Conservation (phyloP, 2,888 invertebrate species). For the Oligia strigilis region DNA sequence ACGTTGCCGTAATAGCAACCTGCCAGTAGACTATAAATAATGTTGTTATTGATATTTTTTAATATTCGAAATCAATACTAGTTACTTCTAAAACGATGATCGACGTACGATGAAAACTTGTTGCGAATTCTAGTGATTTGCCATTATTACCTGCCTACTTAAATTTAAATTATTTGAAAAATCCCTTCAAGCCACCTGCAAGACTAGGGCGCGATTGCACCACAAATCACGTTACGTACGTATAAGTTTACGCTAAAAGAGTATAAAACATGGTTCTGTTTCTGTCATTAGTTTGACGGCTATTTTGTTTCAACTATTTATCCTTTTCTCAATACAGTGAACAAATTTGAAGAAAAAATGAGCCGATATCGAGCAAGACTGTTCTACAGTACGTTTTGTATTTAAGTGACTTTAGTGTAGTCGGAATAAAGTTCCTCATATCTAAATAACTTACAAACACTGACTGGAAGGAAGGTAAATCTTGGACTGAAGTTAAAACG, state of each 20-base stretch:
- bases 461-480: not conserved
- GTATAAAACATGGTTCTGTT: not conserved
- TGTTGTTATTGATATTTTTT: not conserved
- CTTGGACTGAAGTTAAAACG: not conserved
- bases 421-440: not conserved
- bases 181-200: not conserved
- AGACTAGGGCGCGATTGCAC: not conserved
- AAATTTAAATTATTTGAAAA: no score
- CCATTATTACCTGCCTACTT: not conserved
- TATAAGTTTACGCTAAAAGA: not conserved
- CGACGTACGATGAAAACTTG: not conserved
- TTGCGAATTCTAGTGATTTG: not conserved
- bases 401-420: not conserved
- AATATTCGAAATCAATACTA: not conserved
- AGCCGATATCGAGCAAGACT: not conserved
- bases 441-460: not conserved
- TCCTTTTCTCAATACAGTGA: not conserved
- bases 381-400: not conserved
- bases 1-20: no score
- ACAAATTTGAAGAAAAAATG: not conserved
- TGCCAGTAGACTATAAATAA: not conserved
- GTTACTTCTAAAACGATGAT: not conserved
- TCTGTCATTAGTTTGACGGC: not conserved
- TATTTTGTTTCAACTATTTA: not conserved
- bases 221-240: conserved; percentile 1